Percentiles rank a stretch among this genome's conserved stretches.
Conservation (phyloP, 2,113 vertebrate species). For the Erythrolamprus reginae region DNA sequence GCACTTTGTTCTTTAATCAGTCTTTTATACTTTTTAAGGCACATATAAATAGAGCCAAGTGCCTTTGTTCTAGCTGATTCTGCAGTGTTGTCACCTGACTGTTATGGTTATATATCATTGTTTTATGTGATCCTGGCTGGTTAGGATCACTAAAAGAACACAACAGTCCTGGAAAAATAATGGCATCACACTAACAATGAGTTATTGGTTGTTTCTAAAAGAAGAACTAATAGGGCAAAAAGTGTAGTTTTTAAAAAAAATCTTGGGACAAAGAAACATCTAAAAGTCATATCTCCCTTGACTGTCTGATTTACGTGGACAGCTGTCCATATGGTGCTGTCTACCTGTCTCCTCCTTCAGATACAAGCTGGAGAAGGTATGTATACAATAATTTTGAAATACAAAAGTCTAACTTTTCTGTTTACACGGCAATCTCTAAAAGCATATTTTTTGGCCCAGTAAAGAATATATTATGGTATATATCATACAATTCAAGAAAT, state of each 20-base stretch:
- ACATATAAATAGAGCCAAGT: neutral
- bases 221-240: neutral
- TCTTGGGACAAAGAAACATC: neutral
- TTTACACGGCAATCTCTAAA: neutral
- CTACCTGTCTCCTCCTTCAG: conserved; percentile 93
- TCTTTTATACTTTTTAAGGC: neutral
- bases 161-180: neutral
- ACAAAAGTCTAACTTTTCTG: neutral
- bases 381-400: conserved; percentile 31
- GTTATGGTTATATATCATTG: neutral
- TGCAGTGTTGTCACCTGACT: neutral
- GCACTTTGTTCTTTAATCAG: neutral
- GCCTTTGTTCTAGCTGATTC: neutral
- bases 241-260: neutral
- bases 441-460: neutral
- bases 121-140: neutral
- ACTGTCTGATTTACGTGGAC: conserved; percentile 81
- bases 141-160: neutral
- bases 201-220: neutral
- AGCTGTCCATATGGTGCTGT: conserved; percentile 96
- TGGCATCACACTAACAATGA: neutral
- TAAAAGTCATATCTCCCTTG: conserved; percentile 65
- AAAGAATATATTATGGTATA: neutral
- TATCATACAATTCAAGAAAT: neutral
- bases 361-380: conserved; percentile 98